These are phyloP conservation scores for Lottia scabra DNA, from an alignment of 2,888 invertebrate genomes.

Conservation along the genomic window DNA sequence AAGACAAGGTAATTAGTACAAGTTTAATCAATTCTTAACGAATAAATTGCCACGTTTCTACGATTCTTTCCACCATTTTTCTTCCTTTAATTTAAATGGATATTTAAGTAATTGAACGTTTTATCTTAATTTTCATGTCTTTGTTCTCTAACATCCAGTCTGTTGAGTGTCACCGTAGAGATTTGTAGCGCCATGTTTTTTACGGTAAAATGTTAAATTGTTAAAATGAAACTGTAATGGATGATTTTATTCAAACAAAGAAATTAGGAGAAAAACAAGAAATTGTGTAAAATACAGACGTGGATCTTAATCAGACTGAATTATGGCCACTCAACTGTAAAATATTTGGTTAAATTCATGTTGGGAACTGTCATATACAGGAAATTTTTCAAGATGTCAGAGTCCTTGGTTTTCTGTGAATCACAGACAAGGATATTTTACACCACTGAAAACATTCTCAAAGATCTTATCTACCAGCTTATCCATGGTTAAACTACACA, in stretches of 20 bases:
- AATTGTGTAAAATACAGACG: no score
- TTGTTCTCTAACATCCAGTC: background rate
- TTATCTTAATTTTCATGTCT: background rate
- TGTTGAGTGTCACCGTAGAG: background rate
- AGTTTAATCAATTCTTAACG: background rate
- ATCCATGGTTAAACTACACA: no score
- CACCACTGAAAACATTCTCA: no score
- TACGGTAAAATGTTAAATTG: background rate
- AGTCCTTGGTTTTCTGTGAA: no score
- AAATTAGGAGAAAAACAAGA: background rate
- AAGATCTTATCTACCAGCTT: no score
- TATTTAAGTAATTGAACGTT: constrained; percentile 3
- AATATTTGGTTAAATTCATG: no score
- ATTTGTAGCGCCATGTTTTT: background rate
- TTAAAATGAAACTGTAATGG: background rate
- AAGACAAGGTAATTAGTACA: background rate
- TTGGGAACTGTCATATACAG: no score
- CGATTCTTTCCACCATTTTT: background rate
- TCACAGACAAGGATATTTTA: no score
- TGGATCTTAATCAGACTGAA: no score
- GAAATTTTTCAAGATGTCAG: no score
- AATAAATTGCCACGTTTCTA: background rate
- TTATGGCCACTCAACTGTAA: no score
- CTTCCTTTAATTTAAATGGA: background rate
- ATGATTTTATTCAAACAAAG: background rate